Conservation (phyloP, 2,113 vertebrate species). For the Atrichornis clamosus region DNA sequence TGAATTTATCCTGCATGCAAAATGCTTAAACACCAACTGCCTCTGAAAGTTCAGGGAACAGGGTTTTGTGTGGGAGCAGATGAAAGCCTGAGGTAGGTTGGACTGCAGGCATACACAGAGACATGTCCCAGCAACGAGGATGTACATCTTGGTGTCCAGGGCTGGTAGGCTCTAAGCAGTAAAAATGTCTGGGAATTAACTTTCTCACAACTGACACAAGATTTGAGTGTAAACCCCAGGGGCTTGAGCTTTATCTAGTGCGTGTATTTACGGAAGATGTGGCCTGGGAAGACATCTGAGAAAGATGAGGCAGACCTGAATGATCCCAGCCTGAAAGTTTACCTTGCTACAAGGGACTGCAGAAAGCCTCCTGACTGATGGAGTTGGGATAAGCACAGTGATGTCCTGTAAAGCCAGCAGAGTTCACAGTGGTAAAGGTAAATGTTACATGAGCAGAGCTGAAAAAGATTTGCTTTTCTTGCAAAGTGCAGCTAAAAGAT, state of each 20-base stretch:
- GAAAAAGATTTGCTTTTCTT: neutral
- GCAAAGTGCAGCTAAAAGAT: neutral
- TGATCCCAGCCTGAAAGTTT: neutral
- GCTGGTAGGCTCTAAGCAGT: neutral
- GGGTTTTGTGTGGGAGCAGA: neutral
- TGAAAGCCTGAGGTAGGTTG: neutral
- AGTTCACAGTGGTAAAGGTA: neutral
- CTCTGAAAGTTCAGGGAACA: neutral
- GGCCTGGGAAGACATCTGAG: neutral
- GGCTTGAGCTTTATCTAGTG: neutral
- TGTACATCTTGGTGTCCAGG: neutral
- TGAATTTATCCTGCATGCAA: neutral
- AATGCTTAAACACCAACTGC: neutral
- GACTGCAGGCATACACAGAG: neutral
- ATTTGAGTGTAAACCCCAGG: neutral
- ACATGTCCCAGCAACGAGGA: neutral
- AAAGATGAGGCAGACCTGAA: neutral
- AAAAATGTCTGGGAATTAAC: neutral
- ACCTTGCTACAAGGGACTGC: neutral
- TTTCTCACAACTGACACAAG: neutral
- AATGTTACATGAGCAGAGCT: neutral
- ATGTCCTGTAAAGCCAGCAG: neutral
- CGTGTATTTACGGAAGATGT: neutral
- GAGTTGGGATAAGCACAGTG: neutral
- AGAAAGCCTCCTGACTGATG: neutral